Percentiles rank a stretch among this genome's conserved stretches.
phyloP scores from a whole-genome alignment of 2,113 vertebrate species.

The Mastomys coucha region DNA sequence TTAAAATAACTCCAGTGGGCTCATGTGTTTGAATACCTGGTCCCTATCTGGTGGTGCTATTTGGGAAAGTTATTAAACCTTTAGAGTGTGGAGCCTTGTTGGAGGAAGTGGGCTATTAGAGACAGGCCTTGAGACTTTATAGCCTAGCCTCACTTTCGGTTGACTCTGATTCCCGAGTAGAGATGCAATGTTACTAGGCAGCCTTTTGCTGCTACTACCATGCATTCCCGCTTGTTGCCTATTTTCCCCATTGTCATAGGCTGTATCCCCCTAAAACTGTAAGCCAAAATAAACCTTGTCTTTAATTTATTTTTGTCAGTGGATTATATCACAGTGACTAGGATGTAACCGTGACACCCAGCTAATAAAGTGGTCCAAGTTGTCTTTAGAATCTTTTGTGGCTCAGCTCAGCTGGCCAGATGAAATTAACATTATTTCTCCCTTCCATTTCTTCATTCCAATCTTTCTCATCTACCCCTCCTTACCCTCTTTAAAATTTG shows the following conservation, averaged over 20 bases:
- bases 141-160: neutral
- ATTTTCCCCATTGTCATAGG: neutral
- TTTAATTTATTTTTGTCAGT: neutral
- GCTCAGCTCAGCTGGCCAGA: slow-evolving; percentile 1
- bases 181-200: neutral
- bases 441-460: neutral
- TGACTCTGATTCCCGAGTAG: neutral
- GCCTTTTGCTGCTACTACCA: neutral
- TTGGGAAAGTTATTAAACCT: neutral
- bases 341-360: neutral
- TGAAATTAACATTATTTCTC: neutral
- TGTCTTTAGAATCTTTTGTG: neutral
- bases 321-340: neutral
- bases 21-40: neutral
- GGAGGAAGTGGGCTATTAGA: neutral
- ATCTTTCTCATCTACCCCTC: neutral
- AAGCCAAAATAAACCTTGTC: neutral
- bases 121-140: neutral
- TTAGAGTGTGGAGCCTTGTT: neutral
- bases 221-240: no score
- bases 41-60: neutral
- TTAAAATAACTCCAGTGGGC: neutral
- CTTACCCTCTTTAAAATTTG: neutral
- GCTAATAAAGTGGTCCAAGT: neutral
- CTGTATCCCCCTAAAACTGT: neutral